Evolutionary conservation across 2,888 invertebrate species (phyloP).

Genomic region (Villa cingulata): DNA sequence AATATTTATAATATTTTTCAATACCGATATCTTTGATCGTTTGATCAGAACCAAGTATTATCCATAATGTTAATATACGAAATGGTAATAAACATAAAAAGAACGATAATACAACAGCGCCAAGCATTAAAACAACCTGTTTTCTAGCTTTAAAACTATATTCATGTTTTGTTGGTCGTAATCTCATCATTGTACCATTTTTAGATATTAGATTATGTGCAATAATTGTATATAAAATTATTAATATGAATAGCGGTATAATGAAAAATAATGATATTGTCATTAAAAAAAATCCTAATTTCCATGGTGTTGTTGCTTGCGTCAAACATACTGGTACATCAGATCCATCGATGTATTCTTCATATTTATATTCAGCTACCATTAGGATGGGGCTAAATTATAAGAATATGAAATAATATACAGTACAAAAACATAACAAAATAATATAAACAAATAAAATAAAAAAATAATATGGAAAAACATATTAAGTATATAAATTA

Average conservation of each 20-base stretch:
- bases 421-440: neutral
- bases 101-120: slow-evolving; percentile 75
- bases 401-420: neutral
- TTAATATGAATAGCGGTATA: slow-evolving; percentile 62
- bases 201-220: slow-evolving; percentile 64
- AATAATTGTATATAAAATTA: slow-evolving; percentile 70
- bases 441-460: neutral
- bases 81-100: slow-evolving; percentile 82
- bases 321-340: slow-evolving; percentile 64
- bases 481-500: no score
- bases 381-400: slow-evolving; percentile 60
- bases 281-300: slow-evolving; percentile 64
- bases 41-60: slow-evolving; percentile 61
- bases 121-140: slow-evolving; percentile 77
- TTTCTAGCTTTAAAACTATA: slow-evolving; percentile 60
- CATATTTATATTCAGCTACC: slow-evolving; percentile 57
- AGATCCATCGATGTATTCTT: slow-evolving; percentile 55
- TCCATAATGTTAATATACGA: slow-evolving; percentile 68
- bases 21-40: slow-evolving; percentile 53
- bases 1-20: slow-evolving; percentile 65
- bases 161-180: slow-evolving; percentile 56
- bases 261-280: slow-evolving; percentile 68
- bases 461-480: no score
- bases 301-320: slow-evolving; percentile 61
- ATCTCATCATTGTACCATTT: slow-evolving; percentile 47